These are phyloP conservation scores for Neoitamus cyanurus DNA, from an alignment of 2,888 invertebrate species.

Conservation along the genomic window DNA sequence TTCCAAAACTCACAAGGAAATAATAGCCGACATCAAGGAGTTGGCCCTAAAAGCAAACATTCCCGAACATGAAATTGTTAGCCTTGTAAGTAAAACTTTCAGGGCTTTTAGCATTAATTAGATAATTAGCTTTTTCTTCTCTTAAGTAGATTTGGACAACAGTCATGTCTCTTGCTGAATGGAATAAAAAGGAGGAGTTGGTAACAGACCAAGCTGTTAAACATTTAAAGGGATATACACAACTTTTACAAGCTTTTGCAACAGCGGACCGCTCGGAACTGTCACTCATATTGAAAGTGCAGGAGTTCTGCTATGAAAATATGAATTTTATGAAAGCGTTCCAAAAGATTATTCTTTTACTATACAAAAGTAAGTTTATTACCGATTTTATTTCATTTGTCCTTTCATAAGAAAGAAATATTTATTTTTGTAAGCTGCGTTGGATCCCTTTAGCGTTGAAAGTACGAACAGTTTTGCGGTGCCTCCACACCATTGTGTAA, in stretches of 20 bases:
- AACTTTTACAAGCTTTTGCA: slow-evolving; percentile 87
- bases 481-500: too few relatives aligned
- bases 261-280: slow-evolving; percentile 88
- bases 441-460: too few relatives aligned
- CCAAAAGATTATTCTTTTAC: slow-evolving; percentile 94
- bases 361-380: slow-evolving; percentile 84
- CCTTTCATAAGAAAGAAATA: neutral
- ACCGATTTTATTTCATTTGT: neutral
- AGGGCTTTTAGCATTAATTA: neutral
- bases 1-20: slow-evolving; percentile 86
- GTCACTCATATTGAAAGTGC: slow-evolving; percentile 89
- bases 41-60: slow-evolving; percentile 85
- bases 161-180: slow-evolving; percentile 94
- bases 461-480: too few relatives aligned
- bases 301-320: slow-evolving; percentile 98
- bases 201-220: slow-evolving; percentile 95
- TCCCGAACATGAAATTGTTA: slow-evolving; percentile 90
- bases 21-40: slow-evolving; percentile 86
- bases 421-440: too few relatives aligned
- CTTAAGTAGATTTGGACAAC: slow-evolving; percentile 85
- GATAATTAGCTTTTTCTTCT: neutral
- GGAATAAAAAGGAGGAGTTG: slow-evolving; percentile 98
- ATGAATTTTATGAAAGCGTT: slow-evolving; percentile 99
- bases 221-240: slow-evolving; percentile 87
- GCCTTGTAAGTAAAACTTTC: slow-evolving; percentile 72